Base-by-base conservation (phyloP, 2,113 vertebrate genomes). In the Cheirogaleus medius region DNA sequence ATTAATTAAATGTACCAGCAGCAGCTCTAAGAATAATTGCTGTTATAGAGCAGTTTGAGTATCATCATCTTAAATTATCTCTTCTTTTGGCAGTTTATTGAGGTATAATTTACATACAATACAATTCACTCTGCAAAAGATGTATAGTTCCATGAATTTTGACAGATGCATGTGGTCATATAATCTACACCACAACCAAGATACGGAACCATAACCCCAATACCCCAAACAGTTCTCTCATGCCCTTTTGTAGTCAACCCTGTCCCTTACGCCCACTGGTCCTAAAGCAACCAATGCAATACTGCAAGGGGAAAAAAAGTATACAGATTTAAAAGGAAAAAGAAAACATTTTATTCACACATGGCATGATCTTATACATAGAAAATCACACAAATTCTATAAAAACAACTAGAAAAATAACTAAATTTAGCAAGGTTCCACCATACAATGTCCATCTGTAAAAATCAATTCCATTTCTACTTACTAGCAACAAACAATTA, bases 61-160 rank as follows among this genome's bases (percentile, higher is more conserved):
- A 44, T 90, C 60, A 71, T 47, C 66, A 34, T 83, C 66, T 93
- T 88, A 89, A 94, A 69, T 95, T 71, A 54, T 42, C 17, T 87
- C 76, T 88, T 56, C 49, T 91, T 93, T 86, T 87, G 66, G n/a
- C 39, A 87, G 58, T 87, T 94, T 90, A 64, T 87, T 68, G 14
- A 90, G 63, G 5, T 92, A 21, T 44, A 80, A 81, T 96, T 83
- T 96, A 37, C 5, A 64, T 34, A 44, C 7, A 83, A 52, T 91
- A 89, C 93, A 85, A 88, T 81, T 66, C 27, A 73, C 14, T 49
- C 6, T 82, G 91, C 84, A 71, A 47, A 52, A 58, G 8, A 21
- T 94, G 11, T 73, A 58, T 71, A 83, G 27, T 77, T 96, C 25
- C 78, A 21, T 96, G 52, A 85, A 64, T 92, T 96, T 80, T 87